Evolutionary conservation across 2,113 vertebrate species (phyloP), one percentile per base, ranked within the genome.

Genomic region (Phylloscopus trochilus): DNA sequence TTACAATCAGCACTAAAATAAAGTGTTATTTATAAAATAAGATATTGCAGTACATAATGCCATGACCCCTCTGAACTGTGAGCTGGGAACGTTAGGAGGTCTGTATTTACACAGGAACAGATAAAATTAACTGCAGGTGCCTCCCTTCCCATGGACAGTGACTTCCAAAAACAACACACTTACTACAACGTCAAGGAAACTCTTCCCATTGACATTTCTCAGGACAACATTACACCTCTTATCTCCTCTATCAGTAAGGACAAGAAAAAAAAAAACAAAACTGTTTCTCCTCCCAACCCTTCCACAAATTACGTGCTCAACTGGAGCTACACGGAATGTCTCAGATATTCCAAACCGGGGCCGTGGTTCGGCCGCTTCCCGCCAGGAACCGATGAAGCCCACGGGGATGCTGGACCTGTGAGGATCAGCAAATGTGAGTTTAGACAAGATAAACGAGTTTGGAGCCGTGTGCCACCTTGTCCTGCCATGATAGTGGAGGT

Each of bases 101-200:
- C 62, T 15, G 4, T 91, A 66, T 87, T 92, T 86, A 88, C 92
- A 81, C 81, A 72, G 77, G 89, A 92, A 87, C 84, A n/a, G 87
- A 87, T 86, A 85, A 87, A 95, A 95, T 82, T 77, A 88, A 92
- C 79, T 13, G 77, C 97, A 97, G 97, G 96, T 97, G 96, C 89
- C 85, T 87, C 91, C 70, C 89, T 95, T 97, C 97, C 96, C 97
- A 97, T 37, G 26, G 87, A 88, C 68, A 39, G 80, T 47, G 76
- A 89, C 93, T 80, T 58, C 93, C 95, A 96, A 97, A 91, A 94
- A 92, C 95, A 97, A 97, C 96, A 96, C 52, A 0, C 55, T 58
- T 30, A 46, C 53, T 44, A 15, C 46, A 86, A 64, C 79, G 3
- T 68, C 68, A 31, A 83, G 90, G 95, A 95, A 94, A 55, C 92